These are phyloP conservation scores for Bryconaethiops microstoma DNA, from an alignment of 2,797 vertebrate genomes.

Conservation along the genomic window DNA sequence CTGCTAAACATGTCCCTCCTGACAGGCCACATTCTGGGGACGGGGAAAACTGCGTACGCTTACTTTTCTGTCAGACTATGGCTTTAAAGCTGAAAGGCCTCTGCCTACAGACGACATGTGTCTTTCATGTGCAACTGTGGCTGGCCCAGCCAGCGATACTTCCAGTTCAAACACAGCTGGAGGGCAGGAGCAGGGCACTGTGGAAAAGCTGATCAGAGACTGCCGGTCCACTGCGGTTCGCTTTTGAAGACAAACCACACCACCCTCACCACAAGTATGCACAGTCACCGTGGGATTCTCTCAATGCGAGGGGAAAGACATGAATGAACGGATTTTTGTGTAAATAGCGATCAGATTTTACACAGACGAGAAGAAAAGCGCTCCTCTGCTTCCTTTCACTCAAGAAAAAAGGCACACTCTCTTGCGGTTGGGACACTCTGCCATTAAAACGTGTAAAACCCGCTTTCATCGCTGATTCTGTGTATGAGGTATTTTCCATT, in stretches of 20 bases:
- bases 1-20: not conserved
- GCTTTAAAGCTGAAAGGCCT: conserved; percentile 49
- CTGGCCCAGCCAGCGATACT: conserved; percentile 44
- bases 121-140: conserved; percentile 49
- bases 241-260: conserved; percentile 57
- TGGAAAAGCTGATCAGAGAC: conserved; percentile 51
- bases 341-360: conserved; percentile 62
- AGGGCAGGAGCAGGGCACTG: conserved; percentile 34
- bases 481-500: conserved; percentile 66
- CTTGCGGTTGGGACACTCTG: conserved; percentile 44
- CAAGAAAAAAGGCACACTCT: conserved; percentile 52
- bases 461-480: conserved; percentile 56
- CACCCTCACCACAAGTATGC: conserved; percentile 56
- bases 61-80: not conserved
- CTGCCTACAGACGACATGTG: conserved; percentile 48
- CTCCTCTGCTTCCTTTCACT: conserved; percentile 57
- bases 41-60: not conserved
- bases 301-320: conserved; percentile 61
- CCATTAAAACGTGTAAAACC: conserved; percentile 65
- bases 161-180: conserved; percentile 61
- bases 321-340: conserved; percentile 57
- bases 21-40: not conserved
- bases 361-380: conserved; percentile 54
- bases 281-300: conserved; percentile 45
- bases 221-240: conserved; percentile 35